Evolutionary conservation across 2,888 invertebrate species (phyloP).

Genomic region (Campoplex capitator): DNA sequence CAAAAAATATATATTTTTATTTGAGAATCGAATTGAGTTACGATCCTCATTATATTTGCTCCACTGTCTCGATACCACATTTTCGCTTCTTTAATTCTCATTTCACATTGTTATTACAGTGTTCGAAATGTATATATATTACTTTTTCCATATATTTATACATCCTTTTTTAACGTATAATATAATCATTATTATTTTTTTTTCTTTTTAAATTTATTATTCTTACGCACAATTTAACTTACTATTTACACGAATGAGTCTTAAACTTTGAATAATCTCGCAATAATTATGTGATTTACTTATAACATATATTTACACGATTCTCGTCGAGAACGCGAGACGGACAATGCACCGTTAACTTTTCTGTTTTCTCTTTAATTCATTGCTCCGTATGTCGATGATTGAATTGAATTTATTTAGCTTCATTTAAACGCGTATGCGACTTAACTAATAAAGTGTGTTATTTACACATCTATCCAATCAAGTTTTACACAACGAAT

Average conservation of each 20-base stretch:
- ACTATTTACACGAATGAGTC: conserved; percentile 62
- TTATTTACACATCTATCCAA: conserved; percentile 67
- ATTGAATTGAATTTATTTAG: background rate
- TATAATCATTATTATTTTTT: conserved; percentile 41
- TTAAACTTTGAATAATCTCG: conserved; percentile 59
- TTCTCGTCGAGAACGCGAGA: conserved; percentile 37
- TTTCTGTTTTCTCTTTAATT: conserved; percentile 1
- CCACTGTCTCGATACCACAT: conserved; percentile 52
- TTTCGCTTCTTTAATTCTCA: conserved; percentile 52
- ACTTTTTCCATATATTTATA: background rate
- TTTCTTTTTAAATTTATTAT: conserved; percentile 35
- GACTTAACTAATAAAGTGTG: conserved; percentile 38
- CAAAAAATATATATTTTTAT: background rate
- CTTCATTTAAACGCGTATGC: conserved; percentile 1
- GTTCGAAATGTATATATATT: conserved; percentile 43
- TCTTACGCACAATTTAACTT: conserved; percentile 53
- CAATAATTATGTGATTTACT: conserved; percentile 41
- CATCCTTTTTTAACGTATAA: conserved; percentile 14
- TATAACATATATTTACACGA: conserved; percentile 58
- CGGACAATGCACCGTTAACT: background rate
- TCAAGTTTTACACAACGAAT: conserved; percentile 48
- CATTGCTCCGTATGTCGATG: conserved; percentile 25
- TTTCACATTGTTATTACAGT: conserved; percentile 52
- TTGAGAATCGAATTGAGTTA: conserved; percentile 16
- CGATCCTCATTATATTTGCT: conserved; percentile 38